Conservation (phyloP, 2,113 vertebrate genomes). For the Psilopsiagon aurifrons region DNA sequence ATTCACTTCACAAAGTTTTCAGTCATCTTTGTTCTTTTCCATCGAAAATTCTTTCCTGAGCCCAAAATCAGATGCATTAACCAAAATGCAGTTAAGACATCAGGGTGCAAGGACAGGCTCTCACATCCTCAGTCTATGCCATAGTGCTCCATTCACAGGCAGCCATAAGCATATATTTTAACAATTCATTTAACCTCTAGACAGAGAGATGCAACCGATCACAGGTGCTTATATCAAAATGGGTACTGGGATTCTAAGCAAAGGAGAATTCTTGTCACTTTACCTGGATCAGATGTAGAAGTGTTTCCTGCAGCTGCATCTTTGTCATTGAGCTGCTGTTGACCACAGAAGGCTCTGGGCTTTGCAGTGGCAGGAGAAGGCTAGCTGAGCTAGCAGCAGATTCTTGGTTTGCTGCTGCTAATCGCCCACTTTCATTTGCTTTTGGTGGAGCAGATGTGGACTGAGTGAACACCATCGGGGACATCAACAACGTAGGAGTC, state of each 20-base stretch:
- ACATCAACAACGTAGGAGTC: constrained; percentile 83
- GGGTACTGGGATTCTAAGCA: background rate
- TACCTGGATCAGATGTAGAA: constrained; percentile 90
- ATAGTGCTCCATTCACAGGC: rapidly evolving
- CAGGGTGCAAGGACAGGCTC: background rate
- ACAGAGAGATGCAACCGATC: rapidly evolving
- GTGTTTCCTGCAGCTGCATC: constrained; percentile 86
- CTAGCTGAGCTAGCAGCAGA: background rate
- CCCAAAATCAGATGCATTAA: background rate
- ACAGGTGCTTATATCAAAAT: rapidly evolving
- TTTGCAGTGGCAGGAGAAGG: constrained; percentile 62
- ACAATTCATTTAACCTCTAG: background rate
- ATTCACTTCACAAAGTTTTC: background rate
- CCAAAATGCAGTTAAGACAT: background rate
- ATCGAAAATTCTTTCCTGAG: background rate
- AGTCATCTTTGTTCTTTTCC: background rate
- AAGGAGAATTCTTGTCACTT: background rate
- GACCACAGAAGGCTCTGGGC: background rate
- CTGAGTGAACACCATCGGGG: constrained; percentile 87
- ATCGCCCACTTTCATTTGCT: background rate
- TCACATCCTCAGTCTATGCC: background rate
- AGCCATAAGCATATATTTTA: rapidly evolving
- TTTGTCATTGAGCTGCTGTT: constrained; percentile 72
- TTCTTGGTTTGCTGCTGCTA: constrained; percentile 26
- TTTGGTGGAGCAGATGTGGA: constrained; percentile 39